Conservation (phyloP, 2,797 vertebrate genomes). For the Loris lydekkerianus region DNA sequence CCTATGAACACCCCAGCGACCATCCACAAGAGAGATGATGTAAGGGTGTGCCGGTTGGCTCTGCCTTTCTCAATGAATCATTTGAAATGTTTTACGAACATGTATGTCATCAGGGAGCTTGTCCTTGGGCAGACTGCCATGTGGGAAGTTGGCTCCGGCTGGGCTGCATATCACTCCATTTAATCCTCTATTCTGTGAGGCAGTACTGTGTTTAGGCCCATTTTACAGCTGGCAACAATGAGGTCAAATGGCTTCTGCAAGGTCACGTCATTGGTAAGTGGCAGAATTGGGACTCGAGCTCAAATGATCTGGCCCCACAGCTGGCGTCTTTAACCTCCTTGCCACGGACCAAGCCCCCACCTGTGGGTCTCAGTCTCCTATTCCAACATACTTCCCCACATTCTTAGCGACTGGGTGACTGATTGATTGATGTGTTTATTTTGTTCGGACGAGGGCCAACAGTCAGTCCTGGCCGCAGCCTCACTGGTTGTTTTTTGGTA, state of each 20-base stretch:
- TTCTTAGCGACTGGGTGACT: neutral
- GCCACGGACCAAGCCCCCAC: neutral
- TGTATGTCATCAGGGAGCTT: neutral
- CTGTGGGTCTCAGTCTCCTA: neutral
- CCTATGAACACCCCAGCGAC: neutral
- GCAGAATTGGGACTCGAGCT: neutral
- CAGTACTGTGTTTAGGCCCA: neutral
- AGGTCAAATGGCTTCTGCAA: neutral
- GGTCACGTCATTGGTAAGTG: neutral
- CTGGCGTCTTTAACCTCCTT: neutral
- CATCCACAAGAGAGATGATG: neutral
- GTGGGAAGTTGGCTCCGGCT: neutral
- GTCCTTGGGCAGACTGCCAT: neutral
- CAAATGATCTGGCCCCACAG: neutral
- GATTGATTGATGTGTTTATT: neutral
- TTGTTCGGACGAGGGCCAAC: neutral
- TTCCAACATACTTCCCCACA: neutral
- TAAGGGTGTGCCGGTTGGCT: neutral
- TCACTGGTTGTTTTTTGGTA: neutral
- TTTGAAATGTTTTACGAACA: neutral
- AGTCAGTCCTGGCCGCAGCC: neutral
- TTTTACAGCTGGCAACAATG: conserved; percentile 11
- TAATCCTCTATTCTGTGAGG: neutral
- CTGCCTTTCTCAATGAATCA: neutral
- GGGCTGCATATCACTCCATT: neutral